Evolutionary conservation across 2,888 invertebrate species (phyloP).

Genomic region (Drosophila ustulata): DNA sequence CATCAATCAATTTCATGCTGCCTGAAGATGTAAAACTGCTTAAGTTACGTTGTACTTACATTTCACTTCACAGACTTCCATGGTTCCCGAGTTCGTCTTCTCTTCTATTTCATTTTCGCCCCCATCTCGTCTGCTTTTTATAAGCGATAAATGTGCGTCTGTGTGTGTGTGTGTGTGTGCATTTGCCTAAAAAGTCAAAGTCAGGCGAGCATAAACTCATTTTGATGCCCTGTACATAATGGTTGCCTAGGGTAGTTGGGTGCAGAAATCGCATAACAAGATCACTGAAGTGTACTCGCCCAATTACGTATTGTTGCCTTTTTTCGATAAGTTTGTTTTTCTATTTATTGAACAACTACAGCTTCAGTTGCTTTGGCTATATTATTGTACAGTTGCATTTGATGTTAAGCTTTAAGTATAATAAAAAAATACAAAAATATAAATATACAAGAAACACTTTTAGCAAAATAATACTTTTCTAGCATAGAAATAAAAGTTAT

Average conservation of each 20-base stretch:
- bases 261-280: background rate
- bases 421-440: no score
- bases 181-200: constrained; percentile 56
- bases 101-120: constrained; percentile 18
- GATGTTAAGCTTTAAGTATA: no score
- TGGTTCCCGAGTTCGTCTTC: constrained; percentile 8
- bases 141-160: constrained; percentile 18
- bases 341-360: background rate
- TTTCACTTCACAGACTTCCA: constrained; percentile 62
- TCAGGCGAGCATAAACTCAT: constrained; percentile 57
- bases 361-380: no score
- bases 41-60: constrained; percentile 77
- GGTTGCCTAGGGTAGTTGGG: background rate
- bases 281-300: background rate
- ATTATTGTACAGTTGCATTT: no score
- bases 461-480: no score
- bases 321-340: background rate
- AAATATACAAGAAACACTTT: no score
- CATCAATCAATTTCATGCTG: constrained; percentile 77
- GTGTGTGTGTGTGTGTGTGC: constrained; percentile 6
- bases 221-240: constrained; percentile 44
- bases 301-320: background rate
- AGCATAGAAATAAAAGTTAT: no score
- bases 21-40: constrained; percentile 78
- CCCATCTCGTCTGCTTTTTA: constrained; percentile 15